These are phyloP conservation scores for Clanis bilineata DNA, from an alignment of 2,888 invertebrate genomes.

Conservation along the genomic window DNA sequence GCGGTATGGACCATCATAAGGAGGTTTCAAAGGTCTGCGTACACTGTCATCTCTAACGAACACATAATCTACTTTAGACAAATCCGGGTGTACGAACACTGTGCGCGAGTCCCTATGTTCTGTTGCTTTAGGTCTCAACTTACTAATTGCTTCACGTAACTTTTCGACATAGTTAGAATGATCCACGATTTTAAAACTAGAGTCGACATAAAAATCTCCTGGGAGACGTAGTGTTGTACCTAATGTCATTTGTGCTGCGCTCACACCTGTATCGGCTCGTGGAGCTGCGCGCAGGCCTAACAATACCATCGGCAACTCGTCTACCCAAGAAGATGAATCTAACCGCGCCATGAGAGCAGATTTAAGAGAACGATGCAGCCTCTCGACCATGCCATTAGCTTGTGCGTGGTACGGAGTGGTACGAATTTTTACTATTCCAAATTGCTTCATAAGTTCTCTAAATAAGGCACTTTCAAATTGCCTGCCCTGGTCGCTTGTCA, in stretches of 20 bases:
- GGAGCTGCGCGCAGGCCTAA: background rate
- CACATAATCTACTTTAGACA: too few species aligned
- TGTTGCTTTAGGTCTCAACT: too few species aligned
- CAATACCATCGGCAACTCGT: background rate
- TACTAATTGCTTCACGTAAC: too few species aligned
- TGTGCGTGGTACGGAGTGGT: slow-evolving; percentile 32
- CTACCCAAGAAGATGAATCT: slow-evolving; percentile 1
- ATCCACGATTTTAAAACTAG: background rate
- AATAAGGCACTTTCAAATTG: slow-evolving; percentile 26
- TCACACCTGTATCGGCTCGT: background rate
- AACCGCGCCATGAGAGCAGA: slow-evolving; percentile 18
- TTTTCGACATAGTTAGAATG: background rate
- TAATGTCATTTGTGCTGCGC: slow-evolving; percentile 15
- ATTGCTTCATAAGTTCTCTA: slow-evolving; percentile 7
- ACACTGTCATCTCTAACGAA: too few species aligned
- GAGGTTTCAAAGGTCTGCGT: background rate
- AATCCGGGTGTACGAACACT: too few species aligned
- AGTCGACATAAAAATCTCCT: background rate
- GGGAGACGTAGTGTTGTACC: background rate
- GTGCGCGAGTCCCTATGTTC: too few species aligned
- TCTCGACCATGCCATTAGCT: slow-evolving; percentile 29
- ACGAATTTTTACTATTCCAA: slow-evolving; percentile 25
- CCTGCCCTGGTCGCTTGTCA: slow-evolving; percentile 29
- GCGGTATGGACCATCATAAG: background rate
- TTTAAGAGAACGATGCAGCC: slow-evolving; percentile 30